Evolutionary conservation across 1,140 invertebrate genomes (phyloP), one percentile per base, ranked within the genome.

Genomic region (Augochlora pura): DNA sequence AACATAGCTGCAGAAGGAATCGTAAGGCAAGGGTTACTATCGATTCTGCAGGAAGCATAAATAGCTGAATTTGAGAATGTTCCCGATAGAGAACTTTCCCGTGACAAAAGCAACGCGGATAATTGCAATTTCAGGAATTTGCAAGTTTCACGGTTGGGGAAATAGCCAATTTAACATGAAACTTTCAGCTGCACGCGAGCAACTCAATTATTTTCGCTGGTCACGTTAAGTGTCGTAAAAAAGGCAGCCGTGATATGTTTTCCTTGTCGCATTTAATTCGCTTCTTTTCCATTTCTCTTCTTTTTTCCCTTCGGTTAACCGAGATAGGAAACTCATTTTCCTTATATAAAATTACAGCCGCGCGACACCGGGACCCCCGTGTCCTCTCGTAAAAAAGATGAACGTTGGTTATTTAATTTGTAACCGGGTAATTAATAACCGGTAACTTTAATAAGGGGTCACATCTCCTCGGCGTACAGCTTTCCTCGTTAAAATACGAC

Each of bases 121-220:
- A 65, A 42, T 18, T n/a, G 14, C 21, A 8, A 7, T 21, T 46
- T 5, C 2, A 46, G 2, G 10, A n/a, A 32, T 60, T 38, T 32
- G 6, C 23, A 70, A 21, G n/a, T 42, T 52, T 42, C 18, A 42
- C 42, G 49, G 59, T 52, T 71, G 57, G 57, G 59, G 57, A 71
- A 71, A 78, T 64, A 54, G 46, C 59, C 68, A 77, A 77, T 77
- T 77, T 62, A 62, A 46, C 46, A 46, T 39, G 57, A 78, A 71
- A 71, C 59, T 78, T 78, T 78, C 60, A 71, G 23, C 46, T 42
- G 64, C 57, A 69, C 46, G 60, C 23, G 21, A 71, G 64, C 76
- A 67, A 72, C 75, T 69, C 57, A 46, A 83, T 78, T 68, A 77
- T 71, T 64, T 64, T 57, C 60, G 42, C 76, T 39, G n/a, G 62